Conservation (phyloP, 1,140 invertebrate species). For the Neodiprion virginianus region DNA sequence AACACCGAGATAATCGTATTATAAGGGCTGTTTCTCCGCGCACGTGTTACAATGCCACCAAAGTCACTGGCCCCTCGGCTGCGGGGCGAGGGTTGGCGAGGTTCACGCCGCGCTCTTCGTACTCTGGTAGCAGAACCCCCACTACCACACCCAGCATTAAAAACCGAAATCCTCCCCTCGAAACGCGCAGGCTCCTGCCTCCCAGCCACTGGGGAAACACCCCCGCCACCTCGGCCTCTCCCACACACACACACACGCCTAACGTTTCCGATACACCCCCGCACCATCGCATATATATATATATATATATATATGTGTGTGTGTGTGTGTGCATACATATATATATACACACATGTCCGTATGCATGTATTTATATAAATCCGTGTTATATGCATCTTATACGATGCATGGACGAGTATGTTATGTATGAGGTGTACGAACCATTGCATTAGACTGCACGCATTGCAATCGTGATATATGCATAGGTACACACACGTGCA, state of each 20-base stretch:
- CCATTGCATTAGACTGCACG: too few relatives aligned
- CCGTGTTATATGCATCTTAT: too few relatives aligned
- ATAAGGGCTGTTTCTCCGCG: conserved; percentile 5
- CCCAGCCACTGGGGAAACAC: neutral
- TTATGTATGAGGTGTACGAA: too few relatives aligned
- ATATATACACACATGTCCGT: too few relatives aligned
- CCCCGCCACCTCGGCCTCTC: neutral
- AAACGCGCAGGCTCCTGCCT: neutral
- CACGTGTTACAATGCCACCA: conserved; percentile 52
- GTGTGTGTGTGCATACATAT: too few relatives aligned
- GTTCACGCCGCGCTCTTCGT: conserved; percentile 26
- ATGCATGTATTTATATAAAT: too few relatives aligned
- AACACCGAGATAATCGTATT: neutral
- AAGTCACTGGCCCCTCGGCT: conserved; percentile 48
- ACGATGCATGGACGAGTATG: too few relatives aligned
- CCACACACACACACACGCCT: neutral
- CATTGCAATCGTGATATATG: too few relatives aligned
- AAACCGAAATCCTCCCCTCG: conserved; percentile 47
- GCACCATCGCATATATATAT: too few relatives aligned
- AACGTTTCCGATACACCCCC: too few relatives aligned
- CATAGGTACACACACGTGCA: too few relatives aligned
- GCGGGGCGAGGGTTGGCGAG: conserved; percentile 22
- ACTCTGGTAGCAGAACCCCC: conserved; percentile 30
- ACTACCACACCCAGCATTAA: conserved; percentile 57
- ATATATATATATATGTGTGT: too few relatives aligned